These are phyloP conservation scores for Theretra japonica DNA, from an alignment of 2,888 invertebrate genomes.

Conservation along the genomic window DNA sequence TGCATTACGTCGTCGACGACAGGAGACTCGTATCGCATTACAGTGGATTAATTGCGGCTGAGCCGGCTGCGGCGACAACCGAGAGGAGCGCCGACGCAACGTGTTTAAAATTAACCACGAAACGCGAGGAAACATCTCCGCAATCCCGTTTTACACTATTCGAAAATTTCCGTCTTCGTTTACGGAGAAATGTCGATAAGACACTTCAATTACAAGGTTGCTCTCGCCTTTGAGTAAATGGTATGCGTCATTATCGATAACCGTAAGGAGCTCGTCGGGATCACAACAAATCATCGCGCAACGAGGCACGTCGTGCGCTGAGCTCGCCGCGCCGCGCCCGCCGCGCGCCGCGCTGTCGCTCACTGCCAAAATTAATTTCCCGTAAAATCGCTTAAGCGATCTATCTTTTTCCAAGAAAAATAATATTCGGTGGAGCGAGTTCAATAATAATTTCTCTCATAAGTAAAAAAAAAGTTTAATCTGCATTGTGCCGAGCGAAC, in stretches of 20 bases:
- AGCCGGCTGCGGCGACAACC: conserved; percentile 68
- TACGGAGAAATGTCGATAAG: conserved; percentile 65
- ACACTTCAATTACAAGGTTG: conserved; percentile 64
- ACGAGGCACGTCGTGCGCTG: conserved; percentile 47
- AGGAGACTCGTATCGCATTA: conserved; percentile 80
- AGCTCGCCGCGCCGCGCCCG: conserved; percentile 47
- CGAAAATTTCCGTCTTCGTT: conserved; percentile 50
- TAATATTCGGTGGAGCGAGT: conserved; percentile 66
- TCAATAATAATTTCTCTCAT: conserved; percentile 70
- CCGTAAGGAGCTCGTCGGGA: conserved; percentile 68
- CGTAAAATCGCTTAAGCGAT: conserved; percentile 81
- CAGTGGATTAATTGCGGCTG: conserved; percentile 79
- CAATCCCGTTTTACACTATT: conserved; percentile 53
- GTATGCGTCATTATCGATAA: conserved; percentile 74
- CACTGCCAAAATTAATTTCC: conserved; percentile 81
- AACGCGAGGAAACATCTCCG: conserved; percentile 33
- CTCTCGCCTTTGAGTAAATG: conserved; percentile 71
- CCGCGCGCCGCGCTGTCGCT: conserved; percentile 61
- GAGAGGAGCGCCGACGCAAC: conserved; percentile 60
- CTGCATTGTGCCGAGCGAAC: conserved; percentile 61
- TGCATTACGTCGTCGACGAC: conserved; percentile 81
- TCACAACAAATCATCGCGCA: conserved; percentile 75
- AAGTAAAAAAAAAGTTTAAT: conserved; percentile 66
- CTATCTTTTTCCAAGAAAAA: conserved; percentile 80
- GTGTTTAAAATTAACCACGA: conserved; percentile 32